phyloP scores from a whole-genome alignment of 2,888 invertebrate species.

The Dexiosoma caninum region DNA sequence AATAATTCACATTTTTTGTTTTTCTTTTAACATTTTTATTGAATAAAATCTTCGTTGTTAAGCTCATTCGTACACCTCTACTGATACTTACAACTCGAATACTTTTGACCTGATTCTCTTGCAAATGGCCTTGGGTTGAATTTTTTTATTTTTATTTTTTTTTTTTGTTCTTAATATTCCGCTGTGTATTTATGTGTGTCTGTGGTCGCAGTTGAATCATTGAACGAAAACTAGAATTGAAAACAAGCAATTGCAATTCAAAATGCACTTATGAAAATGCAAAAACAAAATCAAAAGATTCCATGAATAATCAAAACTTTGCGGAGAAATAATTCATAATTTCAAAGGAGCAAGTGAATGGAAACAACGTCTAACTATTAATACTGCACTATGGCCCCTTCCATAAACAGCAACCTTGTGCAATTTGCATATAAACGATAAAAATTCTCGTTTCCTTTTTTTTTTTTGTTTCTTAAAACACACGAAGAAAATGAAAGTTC shows the following conservation, averaged over 20 bases:
- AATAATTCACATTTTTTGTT: neutral
- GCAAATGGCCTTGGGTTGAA: constrained; percentile 56
- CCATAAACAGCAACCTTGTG: too few relatives aligned
- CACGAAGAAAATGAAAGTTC: too few relatives aligned
- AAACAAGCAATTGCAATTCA: constrained; percentile 30
- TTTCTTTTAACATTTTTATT: neutral
- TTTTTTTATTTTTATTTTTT: constrained; percentile 19
- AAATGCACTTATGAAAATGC: constrained; percentile 25
- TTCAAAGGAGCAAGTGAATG: constrained; percentile 23
- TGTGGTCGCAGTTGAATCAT: neutral
- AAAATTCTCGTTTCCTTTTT: too few relatives aligned
- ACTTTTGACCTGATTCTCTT: constrained; percentile 60
- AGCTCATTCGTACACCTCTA: constrained; percentile 21
- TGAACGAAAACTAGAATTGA: constrained; percentile 24
- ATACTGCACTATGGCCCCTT: neutral
- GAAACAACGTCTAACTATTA: neutral
- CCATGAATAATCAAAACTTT: neutral
- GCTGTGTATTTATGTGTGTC: constrained; percentile 6
- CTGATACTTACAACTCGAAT: constrained; percentile 58
- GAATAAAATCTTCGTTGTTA: neutral
- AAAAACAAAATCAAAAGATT: constrained; percentile 26
- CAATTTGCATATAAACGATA: neutral
- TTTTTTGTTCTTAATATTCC: neutral
- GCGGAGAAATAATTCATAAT: constrained; percentile 22
- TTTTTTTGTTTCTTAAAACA: too few relatives aligned